phyloP scores from a whole-genome alignment of 1,140 invertebrate genomes.

The Drosophila watanabei region DNA sequence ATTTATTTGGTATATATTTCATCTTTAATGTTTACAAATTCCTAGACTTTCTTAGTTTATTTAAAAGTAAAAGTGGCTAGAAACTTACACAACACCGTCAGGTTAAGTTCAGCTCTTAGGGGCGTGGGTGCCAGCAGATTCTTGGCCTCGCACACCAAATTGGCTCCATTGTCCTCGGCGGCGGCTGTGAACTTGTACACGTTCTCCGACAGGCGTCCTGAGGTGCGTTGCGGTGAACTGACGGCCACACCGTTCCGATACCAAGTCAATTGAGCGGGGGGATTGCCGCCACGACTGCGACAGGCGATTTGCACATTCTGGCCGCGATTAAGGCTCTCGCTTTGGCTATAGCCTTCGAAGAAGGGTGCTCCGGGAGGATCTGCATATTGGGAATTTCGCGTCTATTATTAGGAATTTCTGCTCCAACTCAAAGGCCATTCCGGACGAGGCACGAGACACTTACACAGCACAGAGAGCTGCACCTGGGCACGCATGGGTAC shows the following conservation, averaged over 20 bases:
- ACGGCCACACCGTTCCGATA: conserved; percentile 93
- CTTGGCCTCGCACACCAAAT: conserved; percentile 96
- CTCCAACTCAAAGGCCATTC: background rate
- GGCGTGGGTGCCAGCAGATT: conserved; percentile 95
- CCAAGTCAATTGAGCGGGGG: conserved; percentile 97
- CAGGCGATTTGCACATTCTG: conserved; percentile 96
- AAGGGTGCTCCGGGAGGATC: conserved; percentile 96
- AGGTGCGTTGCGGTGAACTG: conserved; percentile 87
- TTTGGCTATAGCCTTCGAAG: conserved; percentile 96
- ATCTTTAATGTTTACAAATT: background rate
- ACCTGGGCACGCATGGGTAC: conserved; percentile 92
- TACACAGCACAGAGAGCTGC: conserved; percentile 95
- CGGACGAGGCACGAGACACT: conserved; percentile 86
- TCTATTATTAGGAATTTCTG: conserved; percentile 6
- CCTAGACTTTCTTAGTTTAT: background rate
- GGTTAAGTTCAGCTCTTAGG: conserved; percentile 92
- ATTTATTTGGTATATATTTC: background rate
- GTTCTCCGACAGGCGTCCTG: conserved; percentile 93
- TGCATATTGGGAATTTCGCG: conserved; percentile 84
- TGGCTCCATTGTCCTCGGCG: conserved; percentile 95
- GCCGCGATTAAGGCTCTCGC: conserved; percentile 94
- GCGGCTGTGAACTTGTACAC: conserved; percentile 94
- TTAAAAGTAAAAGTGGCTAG: too few species aligned
- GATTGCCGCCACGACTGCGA: conserved; percentile 97
- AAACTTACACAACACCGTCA: conserved; percentile 97